phyloP scores from a whole-genome alignment of 2,113 vertebrate genomes.

The Rhynchopsitta pachyrhyncha region DNA sequence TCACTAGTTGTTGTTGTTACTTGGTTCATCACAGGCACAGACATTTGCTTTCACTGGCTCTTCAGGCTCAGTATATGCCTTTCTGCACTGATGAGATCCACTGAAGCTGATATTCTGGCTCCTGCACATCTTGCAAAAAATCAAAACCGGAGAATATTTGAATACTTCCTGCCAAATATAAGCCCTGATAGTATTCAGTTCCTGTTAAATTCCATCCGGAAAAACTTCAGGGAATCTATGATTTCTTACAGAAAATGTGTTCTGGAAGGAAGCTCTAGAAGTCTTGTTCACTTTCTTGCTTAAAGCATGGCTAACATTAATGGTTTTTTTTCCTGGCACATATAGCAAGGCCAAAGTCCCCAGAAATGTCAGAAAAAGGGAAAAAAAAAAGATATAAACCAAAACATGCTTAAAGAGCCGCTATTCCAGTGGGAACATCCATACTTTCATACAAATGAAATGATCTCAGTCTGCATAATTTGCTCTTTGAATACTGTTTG shows the following conservation, averaged over 20 bases:
- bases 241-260: neutral
- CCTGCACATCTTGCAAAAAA: neutral
- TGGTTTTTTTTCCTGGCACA: neutral
- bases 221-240: neutral
- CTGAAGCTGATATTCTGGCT: neutral
- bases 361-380: neutral
- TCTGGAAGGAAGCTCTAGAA: neutral
- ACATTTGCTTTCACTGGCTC: neutral
- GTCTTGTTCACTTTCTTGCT: neutral
- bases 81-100: neutral
- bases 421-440: neutral
- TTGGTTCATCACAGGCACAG: neutral
- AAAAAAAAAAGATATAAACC: neutral
- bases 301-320: neutral
- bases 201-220: neutral
- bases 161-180: neutral
- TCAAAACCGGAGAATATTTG: neutral
- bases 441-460: neutral
- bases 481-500: neutral
- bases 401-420: neutral
- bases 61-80: neutral
- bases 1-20: neutral
- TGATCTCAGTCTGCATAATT: neutral
- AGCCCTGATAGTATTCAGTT: neutral
- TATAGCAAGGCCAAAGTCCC: neutral